Evolutionary conservation across 2,113 vertebrate species (phyloP).

Genomic region (Himantopus leucocephalus): DNA sequence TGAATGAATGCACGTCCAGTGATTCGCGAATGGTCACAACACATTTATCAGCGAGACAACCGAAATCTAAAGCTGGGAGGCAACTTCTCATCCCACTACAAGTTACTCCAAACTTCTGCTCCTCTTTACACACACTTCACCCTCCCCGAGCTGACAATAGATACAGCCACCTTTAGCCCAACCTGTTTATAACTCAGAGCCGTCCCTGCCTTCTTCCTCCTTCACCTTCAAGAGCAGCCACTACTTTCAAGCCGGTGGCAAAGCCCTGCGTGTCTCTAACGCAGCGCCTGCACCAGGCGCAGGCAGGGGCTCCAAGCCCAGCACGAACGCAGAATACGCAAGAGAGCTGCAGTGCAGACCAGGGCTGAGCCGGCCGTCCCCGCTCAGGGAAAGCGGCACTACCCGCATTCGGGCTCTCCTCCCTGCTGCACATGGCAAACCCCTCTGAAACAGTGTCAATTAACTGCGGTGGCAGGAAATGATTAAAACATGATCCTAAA

Average conservation of each 20-base stretch:
- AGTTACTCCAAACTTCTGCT: neutral
- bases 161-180: neutral
- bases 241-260: neutral
- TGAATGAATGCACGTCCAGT: neutral
- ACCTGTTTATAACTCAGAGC: neutral
- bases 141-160: neutral
- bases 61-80: neutral
- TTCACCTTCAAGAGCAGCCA: neutral
- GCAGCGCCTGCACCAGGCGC: neutral
- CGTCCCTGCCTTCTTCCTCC: neutral
- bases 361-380: neutral
- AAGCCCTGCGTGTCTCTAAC: neutral
- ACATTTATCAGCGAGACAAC: accelerated
- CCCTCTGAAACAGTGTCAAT: neutral
- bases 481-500: neutral
- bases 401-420: neutral
- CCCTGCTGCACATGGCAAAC: neutral
- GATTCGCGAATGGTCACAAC: neutral
- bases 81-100: neutral
- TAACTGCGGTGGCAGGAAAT: neutral
- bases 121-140: accelerated
- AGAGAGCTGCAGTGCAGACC: neutral
- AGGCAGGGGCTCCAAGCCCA: neutral
- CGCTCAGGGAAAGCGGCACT: no score
- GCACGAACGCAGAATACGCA: neutral